phyloP scores from a whole-genome alignment of 2,797 vertebrate genomes.

The Pampus argenteus region DNA sequence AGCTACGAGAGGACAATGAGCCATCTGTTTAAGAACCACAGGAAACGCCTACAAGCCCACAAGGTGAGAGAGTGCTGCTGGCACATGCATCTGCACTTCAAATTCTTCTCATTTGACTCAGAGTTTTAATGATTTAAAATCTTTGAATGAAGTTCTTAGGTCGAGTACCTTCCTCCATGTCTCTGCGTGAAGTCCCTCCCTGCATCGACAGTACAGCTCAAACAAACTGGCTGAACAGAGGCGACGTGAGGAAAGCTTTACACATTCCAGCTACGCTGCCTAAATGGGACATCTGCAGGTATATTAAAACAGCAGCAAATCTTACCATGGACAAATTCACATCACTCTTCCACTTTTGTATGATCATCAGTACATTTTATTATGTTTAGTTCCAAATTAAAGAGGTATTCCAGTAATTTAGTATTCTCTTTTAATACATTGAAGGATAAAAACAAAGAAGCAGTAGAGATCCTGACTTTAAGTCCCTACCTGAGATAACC shows the following conservation, averaged over 20 bases:
- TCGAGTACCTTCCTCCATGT: background rate
- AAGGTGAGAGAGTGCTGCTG: conserved; percentile 52
- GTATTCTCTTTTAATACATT: too few relatives aligned
- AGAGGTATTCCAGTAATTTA: too few relatives aligned
- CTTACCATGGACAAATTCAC: too few relatives aligned
- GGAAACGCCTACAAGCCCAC: conserved; percentile 32
- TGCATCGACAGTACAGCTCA: conserved; percentile 85
- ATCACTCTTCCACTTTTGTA: too few relatives aligned
- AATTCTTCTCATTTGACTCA: background rate
- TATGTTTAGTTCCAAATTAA: too few relatives aligned
- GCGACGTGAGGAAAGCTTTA: conserved; percentile 83
- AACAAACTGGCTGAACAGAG: conserved; percentile 83
- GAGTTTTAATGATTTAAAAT: background rate
- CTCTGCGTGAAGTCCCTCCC: conserved; percentile 72
- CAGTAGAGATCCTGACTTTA: too few relatives aligned
- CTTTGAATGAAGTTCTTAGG: conserved; percentile 43
- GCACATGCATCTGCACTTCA: fast-evolving
- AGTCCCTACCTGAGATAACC: too few relatives aligned
- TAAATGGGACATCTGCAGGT: conserved; percentile 86
- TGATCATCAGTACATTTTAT: too few relatives aligned
- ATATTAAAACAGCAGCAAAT: background rate
- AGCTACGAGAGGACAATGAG: conserved; percentile 75
- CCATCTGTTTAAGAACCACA: conserved; percentile 78
- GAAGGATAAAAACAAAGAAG: background rate
- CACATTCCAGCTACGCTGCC: conserved; percentile 82